These are phyloP conservation scores for Chaenocephalus aceratus DNA, from an alignment of 2,113 vertebrate species.

Conservation along the genomic window DNA sequence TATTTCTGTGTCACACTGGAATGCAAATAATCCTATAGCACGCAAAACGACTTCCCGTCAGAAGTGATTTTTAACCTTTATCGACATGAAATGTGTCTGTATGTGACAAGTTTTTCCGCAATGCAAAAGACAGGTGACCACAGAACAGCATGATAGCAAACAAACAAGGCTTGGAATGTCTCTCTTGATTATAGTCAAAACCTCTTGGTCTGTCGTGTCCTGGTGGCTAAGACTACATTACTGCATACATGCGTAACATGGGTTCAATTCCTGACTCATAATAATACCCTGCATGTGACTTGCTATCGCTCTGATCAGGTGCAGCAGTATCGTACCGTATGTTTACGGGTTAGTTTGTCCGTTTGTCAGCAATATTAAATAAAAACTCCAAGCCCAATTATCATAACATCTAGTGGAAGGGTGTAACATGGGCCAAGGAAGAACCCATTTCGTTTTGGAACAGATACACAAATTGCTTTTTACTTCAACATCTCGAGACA, in stretches of 20 bases:
- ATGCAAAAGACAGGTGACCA: background rate
- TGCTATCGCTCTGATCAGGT: conserved; percentile 7
- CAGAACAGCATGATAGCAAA: conserved; percentile 28
- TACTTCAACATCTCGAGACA: no score
- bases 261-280: background rate
- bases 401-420: no score
- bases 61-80: conserved; percentile 8
- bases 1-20: conserved; percentile 55
- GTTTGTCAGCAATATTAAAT: no score
- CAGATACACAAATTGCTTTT: no score
- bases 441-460: no score
- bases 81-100: background rate
- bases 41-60: conserved; percentile 16
- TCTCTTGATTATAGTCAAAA: conserved; percentile 36
- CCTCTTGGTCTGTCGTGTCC: conserved; percentile 5
- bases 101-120: background rate
- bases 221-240: conserved; percentile 9
- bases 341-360: no score
- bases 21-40: conserved; percentile 45
- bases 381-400: no score
- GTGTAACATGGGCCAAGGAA: no score
- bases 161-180: conserved; percentile 14
- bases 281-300: background rate
- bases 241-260: background rate
- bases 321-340: background rate